phyloP scores from a whole-genome alignment of 2,113 vertebrate species.

The Symphodus melops region DNA sequence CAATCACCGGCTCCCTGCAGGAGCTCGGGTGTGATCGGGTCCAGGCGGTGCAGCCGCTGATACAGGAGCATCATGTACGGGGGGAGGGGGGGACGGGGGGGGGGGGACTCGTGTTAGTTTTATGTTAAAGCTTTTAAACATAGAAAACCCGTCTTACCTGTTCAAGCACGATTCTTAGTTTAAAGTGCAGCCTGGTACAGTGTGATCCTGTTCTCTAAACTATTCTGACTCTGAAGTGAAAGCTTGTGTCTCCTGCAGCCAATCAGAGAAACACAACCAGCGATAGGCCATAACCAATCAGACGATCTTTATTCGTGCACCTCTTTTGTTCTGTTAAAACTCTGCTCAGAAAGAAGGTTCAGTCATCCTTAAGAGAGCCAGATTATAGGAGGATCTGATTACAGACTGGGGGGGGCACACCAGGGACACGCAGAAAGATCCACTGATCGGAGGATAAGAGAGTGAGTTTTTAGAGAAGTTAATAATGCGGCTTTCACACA shows the following conservation, averaged over 20 bases:
- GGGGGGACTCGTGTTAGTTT: slow-evolving; percentile 65
- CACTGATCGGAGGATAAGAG: slow-evolving; percentile 38
- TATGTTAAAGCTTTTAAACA: slow-evolving; percentile 46
- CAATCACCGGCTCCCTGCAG: slow-evolving; percentile 65
- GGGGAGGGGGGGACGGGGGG: slow-evolving; percentile 6
- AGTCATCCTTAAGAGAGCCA: slow-evolving; percentile 51
- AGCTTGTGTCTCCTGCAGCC: neutral
- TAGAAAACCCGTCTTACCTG: slow-evolving; percentile 23
- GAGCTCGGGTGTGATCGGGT: slow-evolving; percentile 73
- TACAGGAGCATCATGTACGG: slow-evolving; percentile 50
- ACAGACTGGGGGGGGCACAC: slow-evolving; percentile 35
- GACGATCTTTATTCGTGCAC: slow-evolving; percentile 3
- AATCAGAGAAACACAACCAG: neutral
- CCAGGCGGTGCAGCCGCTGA: slow-evolving; percentile 64
- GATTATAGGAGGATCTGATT: slow-evolving; percentile 70
- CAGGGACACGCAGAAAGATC: slow-evolving; percentile 30
- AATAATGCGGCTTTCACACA: too few species aligned
- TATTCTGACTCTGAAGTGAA: neutral
- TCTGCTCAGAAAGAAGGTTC: slow-evolving; percentile 40
- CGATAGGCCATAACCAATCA: slow-evolving; percentile 14
- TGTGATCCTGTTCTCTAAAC: neutral
- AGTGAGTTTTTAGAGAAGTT: slow-evolving; percentile 29
- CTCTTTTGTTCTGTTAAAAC: slow-evolving; percentile 20
- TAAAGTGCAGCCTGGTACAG: neutral
- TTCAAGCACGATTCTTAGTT: neutral